Evolutionary conservation across 2,888 invertebrate species (phyloP), one percentile per base, ranked within the genome.

Genomic region (Cosmopolites sordidus): DNA sequence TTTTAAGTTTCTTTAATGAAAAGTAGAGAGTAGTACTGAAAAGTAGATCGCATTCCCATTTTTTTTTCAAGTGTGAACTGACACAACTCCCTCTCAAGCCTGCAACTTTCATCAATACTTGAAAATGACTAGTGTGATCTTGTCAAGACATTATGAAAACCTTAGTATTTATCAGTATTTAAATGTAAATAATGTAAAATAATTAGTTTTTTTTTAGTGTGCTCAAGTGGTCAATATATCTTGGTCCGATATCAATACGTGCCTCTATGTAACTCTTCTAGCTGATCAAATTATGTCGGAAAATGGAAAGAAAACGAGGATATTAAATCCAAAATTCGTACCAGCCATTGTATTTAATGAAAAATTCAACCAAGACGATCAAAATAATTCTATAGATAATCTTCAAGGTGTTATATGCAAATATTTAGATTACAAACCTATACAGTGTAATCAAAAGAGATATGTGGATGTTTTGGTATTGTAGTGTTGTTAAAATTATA

Each of bases 311-410:
- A 54, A 64, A 3, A 62, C 62, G 1, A 52, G 75, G 3, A 22
- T 62, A 2, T 69, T 73, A 2, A 52, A 57, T 2, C 61, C 76
- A 14, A 45, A 58, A 8, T 75, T 71, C 54, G 72, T 78, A 0
- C 78, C 78, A 5, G 72, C 76, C 0, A 67, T 78, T 30, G 61
- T 71, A 2, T 69, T 77, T 53, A 73, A 78, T 46, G 71, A 70
- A 37, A 69, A 40, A 14, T 69, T 61, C 22, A 60, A 63, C 17
- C 43, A 60, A 42, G 27, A 49, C 1, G 43, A 60, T 9, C 60
- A 65, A 27, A 48, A 58, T 16, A 48, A 61, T 11, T 57, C 66
- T 1, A 27, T 62, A 17, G 55, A 17, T 6, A 54, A 69, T 61
- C 64, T 69, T 16, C 43, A 59, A 11, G 48, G 47, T 38, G 53